These are phyloP conservation scores for Cyclopterus lumpus DNA, from an alignment of 2,797 vertebrate species.

Conservation along the genomic window DNA sequence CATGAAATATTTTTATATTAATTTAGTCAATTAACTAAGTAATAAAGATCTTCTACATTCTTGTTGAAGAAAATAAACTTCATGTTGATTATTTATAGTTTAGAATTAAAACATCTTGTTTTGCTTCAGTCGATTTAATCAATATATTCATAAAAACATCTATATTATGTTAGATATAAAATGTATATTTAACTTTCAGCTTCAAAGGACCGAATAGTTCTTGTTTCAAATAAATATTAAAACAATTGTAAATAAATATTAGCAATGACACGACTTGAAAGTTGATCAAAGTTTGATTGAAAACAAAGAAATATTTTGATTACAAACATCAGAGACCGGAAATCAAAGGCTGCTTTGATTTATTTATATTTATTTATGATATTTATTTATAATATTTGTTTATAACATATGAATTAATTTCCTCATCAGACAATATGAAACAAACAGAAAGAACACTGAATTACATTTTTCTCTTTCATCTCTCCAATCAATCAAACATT, in stretches of 20 bases:
- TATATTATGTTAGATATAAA: too few relatives aligned
- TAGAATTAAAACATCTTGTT: too few relatives aligned
- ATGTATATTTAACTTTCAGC: too few relatives aligned
- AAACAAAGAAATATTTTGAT: constrained; percentile 15
- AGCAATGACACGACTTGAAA: background rate
- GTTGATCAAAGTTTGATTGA: background rate
- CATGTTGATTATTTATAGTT: too few relatives aligned
- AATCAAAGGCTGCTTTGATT: constrained; percentile 60
- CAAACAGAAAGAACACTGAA: constrained; percentile 10
- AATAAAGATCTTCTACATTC: too few relatives aligned
- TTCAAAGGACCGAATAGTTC: too few relatives aligned
- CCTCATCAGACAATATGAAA: constrained; percentile 27
- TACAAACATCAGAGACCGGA: constrained; percentile 10
- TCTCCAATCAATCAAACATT: constrained; percentile 29
- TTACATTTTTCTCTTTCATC: constrained; percentile 63
- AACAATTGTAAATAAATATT: background rate
- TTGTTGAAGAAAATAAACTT: too few relatives aligned
- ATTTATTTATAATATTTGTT: constrained; percentile 13
- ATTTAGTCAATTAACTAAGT: background rate
- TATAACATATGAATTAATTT: constrained; percentile 49
- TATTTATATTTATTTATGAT: constrained; percentile 62
- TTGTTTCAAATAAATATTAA: too few relatives aligned
- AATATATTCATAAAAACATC: too few relatives aligned
- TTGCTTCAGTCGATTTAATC: too few relatives aligned
- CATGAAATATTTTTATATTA: too few relatives aligned